A percentile compares a stretch with the other conserved stretches of the same genome.
Conservation (phyloP, 1,140 invertebrate genomes). For the Drosophila gunungcola region DNA sequence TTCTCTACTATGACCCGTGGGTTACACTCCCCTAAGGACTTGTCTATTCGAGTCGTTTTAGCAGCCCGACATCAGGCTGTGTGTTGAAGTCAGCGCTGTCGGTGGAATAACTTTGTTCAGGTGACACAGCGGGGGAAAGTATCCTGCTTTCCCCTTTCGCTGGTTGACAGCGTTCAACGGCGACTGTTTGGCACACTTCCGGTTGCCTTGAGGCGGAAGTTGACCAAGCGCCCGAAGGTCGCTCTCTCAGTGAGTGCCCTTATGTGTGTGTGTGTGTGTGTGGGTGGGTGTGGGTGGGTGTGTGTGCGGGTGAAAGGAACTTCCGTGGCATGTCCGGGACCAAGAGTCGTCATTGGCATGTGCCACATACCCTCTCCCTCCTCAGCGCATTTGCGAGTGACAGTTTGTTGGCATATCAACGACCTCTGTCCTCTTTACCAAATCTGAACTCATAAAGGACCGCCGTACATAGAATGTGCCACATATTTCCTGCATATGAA, state of each 20-base stretch:
- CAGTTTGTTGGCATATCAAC: conserved; percentile 72
- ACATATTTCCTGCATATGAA: conserved; percentile 14
- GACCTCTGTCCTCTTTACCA: conserved; percentile 31
- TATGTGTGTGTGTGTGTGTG: conserved; percentile 19
- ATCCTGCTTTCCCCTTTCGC: conserved; percentile 1
- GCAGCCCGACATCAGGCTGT: not conserved
- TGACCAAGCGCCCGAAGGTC: conserved; percentile 58
- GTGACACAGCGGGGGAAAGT: conserved; percentile 20
- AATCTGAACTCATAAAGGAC: conserved; percentile 47
- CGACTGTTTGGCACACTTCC: conserved; percentile 67
- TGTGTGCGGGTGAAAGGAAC: conserved; percentile 55
- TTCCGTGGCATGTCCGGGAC: conserved; percentile 62
- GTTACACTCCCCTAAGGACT: not conserved
- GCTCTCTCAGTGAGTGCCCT: not conserved
- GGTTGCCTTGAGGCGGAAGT: conserved; percentile 57
- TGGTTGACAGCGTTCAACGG: conserved; percentile 49
- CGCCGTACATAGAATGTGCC: conserved; percentile 20
- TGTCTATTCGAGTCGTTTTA: not conserved
- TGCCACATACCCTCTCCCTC: conserved; percentile 10
- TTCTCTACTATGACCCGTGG: too few relatives aligned
- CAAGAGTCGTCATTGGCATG: conserved; percentile 69
- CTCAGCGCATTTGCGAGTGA: conserved; percentile 66
- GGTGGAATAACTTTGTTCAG: conserved; percentile 30
- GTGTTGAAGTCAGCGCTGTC: not conserved
- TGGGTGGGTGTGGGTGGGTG: conserved; percentile 55